phyloP scores from a whole-genome alignment of 2,797 vertebrate species.

The Micrastur ruficollis region DNA sequence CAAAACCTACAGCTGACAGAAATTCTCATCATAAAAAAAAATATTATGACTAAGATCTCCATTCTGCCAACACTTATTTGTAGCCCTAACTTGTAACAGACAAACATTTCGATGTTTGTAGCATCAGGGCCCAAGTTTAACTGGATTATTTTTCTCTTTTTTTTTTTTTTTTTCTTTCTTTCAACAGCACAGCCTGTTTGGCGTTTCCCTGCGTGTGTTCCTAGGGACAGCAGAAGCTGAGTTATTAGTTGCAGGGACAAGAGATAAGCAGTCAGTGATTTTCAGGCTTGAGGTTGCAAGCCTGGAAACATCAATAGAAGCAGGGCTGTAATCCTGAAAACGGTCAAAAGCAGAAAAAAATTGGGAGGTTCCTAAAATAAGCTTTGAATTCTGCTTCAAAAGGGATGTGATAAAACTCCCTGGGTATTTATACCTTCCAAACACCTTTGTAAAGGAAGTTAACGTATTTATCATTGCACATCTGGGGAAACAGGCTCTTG shows the following conservation, averaged over 20 bases:
- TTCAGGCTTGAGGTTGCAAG: not conserved
- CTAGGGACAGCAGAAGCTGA: not conserved
- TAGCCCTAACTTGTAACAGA: not conserved
- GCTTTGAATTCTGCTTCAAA: not conserved
- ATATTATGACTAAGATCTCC: not conserved
- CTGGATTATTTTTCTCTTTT: not conserved
- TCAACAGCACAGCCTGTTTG: not conserved
- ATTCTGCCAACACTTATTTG: not conserved
- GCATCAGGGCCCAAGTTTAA: not conserved
- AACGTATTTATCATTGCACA: not conserved
- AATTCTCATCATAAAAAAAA: not conserved
- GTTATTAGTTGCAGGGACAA: not conserved
- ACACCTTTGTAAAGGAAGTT: not conserved
- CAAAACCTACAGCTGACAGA: slow-evolving; percentile 4
- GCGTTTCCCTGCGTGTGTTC: not conserved
- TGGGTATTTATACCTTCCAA: not conserved
- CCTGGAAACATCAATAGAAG: not conserved
- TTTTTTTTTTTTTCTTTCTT: not conserved
- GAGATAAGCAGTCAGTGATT: not conserved
- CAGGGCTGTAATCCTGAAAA: not conserved
- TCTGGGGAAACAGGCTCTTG: not conserved
- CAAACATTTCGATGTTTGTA: not conserved
- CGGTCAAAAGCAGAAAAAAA: not conserved
- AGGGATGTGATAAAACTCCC: not conserved
- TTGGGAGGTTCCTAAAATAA: not conserved